Base-by-base conservation (phyloP, 2,797 vertebrate genomes). In the Sparidentex hasta region DNA sequence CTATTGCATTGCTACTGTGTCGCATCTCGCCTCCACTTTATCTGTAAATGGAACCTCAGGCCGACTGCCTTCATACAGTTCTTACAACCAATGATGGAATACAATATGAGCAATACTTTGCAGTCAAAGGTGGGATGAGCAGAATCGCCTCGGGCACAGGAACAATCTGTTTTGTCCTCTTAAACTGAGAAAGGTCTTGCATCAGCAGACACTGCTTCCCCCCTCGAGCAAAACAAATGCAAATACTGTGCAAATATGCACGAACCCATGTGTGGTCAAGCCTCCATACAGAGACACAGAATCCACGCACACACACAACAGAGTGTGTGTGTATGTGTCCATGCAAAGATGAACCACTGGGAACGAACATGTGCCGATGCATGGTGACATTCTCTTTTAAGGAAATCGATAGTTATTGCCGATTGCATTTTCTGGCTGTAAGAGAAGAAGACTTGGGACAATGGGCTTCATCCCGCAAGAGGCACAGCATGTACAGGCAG, bases 351-450 rank as follows among this genome's bases (percentile, higher is more conserved):
- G 76, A 69, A 69, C 52, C 48, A 58, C 63, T 55, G 78, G 83
- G 76, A 85, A 56, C 3, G 16, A 70, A 76, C 61, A 43, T 85
- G 74, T 73, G 55, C n/a, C 16, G 25, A 82, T 69, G 72, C 76
- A 46, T 38, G 3, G 83, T 86, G 84, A 80, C 82, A 89, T 89
- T 91, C 80, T 87, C 75, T 77, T 27, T 62, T 11, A n/a, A 69
- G 65, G 58, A 86, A 89, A 90, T 91, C 88, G 90, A 90, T 93
- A 88, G 65, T 71, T 83, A 82, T 77, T 82, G 78, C 75, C 81
- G 71, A 85, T 84, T 84, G 83, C 68, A 82, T 88, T 91, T 84
- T 84, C 61, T 66, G 52, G 21, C 81, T 71, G 50, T 65, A 64
- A 65, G 58, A 66, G 21, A 76, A 64, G 71, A 78, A 74, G 29